These are phyloP conservation scores for Epirrhoe tristata DNA, from an alignment of 2,888 invertebrate genomes.

Conservation along the genomic window DNA sequence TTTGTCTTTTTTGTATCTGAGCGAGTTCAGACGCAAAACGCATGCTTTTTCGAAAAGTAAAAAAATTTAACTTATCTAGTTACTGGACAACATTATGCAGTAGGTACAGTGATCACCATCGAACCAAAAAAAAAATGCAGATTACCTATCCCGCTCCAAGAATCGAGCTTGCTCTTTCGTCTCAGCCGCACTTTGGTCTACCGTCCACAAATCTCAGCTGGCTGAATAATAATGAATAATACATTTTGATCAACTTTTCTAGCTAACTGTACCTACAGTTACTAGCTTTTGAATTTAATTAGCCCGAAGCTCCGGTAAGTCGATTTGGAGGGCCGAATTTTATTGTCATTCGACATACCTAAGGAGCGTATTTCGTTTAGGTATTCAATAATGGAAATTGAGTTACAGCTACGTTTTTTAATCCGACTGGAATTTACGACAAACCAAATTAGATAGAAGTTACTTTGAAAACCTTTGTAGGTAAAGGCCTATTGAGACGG, in stretches of 20 bases:
- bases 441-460: slow-evolving; percentile 46
- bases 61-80: too few species aligned
- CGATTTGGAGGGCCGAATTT: slow-evolving; percentile 4
- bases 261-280: slow-evolving; percentile 16
- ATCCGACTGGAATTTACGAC: slow-evolving; percentile 45
- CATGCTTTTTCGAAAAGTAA: too few species aligned
- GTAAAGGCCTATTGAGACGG: slow-evolving; percentile 9
- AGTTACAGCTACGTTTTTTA: slow-evolving; percentile 45
- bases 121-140: too few species aligned
- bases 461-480: slow-evolving; percentile 18
- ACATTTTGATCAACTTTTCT: neutral
- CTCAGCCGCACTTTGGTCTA: too few species aligned
- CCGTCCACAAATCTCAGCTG: too few species aligned
- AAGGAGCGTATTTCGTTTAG: slow-evolving; percentile 43
- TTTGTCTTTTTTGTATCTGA: too few species aligned
- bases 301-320: slow-evolving; percentile 11
- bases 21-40: too few species aligned
- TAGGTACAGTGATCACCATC: too few species aligned
- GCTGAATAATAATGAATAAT: neutral
- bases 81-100: too few species aligned
- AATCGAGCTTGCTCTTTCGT: too few species aligned
- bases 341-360: slow-evolving; percentile 29
- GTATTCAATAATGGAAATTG: slow-evolving; percentile 52
- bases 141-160: too few species aligned
- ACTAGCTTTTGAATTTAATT: slow-evolving; percentile 37